These are phyloP conservation scores for Apis florea DNA, from an alignment of 1,140 invertebrate species.

Conservation along the genomic window DNA sequence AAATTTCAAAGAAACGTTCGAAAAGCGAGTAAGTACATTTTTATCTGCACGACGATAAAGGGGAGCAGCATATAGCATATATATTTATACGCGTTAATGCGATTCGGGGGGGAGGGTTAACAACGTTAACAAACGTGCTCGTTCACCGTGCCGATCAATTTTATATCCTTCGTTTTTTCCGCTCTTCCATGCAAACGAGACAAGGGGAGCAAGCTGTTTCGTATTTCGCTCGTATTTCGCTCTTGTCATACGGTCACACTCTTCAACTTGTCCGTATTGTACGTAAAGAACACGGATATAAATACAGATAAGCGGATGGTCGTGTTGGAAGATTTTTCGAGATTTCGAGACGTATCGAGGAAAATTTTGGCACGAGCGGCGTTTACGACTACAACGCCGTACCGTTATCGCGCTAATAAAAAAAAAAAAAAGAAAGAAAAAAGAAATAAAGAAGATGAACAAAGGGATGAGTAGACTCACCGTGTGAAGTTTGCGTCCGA, in stretches of 20 bases:
- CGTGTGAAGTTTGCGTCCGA: conserved; percentile 66
- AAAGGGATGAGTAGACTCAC: conserved; percentile 63
- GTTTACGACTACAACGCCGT: too few species aligned
- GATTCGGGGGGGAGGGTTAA: not conserved
- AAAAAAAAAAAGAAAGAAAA: not conserved
- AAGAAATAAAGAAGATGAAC: not conserved
- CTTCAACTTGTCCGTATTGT: conserved; percentile 59
- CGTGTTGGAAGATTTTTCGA: too few species aligned
- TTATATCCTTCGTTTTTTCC: not conserved
- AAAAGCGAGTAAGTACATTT: not conserved
- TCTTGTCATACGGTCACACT: conserved; percentile 58
- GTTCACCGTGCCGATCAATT: not conserved
- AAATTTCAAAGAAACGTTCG: conserved; percentile 5
- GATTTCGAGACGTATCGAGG: not conserved
- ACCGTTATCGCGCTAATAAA: too few species aligned
- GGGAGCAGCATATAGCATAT: too few species aligned
- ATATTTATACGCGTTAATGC: too few species aligned
- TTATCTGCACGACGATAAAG: too few species aligned
- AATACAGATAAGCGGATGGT: not conserved
- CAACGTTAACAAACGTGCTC: not conserved
- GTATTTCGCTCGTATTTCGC: conserved; percentile 7
- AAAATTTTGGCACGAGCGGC: too few species aligned
- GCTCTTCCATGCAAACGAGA: conserved; percentile 43
- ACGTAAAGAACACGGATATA: not conserved
- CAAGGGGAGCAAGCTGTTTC: not conserved